Conservation (phyloP, 1,140 invertebrate species). For the Antheraea mylitta region DNA sequence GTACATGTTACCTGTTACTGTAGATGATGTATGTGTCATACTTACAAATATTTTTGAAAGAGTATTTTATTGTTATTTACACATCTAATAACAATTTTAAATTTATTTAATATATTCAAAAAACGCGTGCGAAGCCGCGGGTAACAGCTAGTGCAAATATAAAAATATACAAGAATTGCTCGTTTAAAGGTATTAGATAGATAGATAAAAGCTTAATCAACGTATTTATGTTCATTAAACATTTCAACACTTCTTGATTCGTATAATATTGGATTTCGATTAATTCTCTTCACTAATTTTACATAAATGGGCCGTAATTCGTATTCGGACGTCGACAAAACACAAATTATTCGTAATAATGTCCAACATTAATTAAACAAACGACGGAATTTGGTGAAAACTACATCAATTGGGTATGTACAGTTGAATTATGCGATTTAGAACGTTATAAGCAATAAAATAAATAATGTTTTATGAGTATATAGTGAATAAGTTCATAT, state of each 20-base stretch:
- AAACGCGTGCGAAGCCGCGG: no score
- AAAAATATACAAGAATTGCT: no score
- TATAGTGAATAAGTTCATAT: neutral
- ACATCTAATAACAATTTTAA: no score
- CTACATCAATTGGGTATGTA: neutral
- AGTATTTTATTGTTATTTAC: no score
- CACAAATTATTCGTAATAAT: constrained; percentile 1
- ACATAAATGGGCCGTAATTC: neutral
- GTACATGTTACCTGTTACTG: no score
- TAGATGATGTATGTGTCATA: no score
- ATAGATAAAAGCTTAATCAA: no score
- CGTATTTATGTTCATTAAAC: no score
- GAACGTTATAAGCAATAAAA: neutral
- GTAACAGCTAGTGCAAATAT: no score
- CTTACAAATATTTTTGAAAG: no score
- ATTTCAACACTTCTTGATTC: neutral
- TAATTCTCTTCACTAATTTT: neutral
- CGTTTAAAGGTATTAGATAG: no score
- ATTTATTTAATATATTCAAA: no score
- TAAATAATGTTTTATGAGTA: neutral
- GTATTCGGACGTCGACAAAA: neutral
- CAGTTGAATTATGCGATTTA: neutral
- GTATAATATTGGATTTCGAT: neutral
- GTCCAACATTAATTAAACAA: neutral
- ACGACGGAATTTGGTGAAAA: neutral